Evolutionary conservation across 2,113 vertebrate genomes (phyloP).

Genomic region (Cairina moschata): DNA sequence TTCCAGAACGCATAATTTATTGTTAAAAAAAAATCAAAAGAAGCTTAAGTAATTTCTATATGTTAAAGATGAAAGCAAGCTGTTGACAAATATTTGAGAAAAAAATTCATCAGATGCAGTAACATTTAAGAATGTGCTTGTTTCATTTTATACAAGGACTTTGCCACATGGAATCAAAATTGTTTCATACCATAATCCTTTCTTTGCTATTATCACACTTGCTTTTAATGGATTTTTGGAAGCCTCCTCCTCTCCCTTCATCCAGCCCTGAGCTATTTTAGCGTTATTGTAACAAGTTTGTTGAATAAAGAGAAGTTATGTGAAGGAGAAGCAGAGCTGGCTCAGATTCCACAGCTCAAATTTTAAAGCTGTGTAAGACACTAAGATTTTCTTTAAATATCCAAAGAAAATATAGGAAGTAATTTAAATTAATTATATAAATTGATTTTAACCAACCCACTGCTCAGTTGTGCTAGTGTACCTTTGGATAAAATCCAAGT

Average conservation of each 20-base stretch:
- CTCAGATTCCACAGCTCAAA: background rate
- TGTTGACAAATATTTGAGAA: background rate
- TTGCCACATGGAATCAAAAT: background rate
- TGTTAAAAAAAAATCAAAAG: conserved; percentile 47
- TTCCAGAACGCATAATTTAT: conserved; percentile 9
- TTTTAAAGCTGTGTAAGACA: background rate
- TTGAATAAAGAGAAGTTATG: background rate
- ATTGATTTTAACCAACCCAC: background rate
- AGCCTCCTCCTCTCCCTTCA: background rate
- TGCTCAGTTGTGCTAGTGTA: background rate
- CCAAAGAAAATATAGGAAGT: background rate
- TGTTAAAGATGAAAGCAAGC: conserved; percentile 30
- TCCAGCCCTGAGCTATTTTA: conserved; percentile 26
- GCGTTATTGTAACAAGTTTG: background rate
- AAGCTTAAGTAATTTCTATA: conserved; percentile 35
- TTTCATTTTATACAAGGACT: background rate
- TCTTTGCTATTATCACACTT: conserved; percentile 41
- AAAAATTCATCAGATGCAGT: rapidly evolving
- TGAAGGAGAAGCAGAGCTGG: background rate
- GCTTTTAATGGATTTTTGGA: conserved; percentile 23
- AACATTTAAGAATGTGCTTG: background rate
- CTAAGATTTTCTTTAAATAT: background rate
- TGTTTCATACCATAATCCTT: conserved; percentile 5
- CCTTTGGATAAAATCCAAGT: background rate
- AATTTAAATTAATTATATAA: background rate